A percentile compares a stretch with the other conserved stretches of the same genome.
These are phyloP conservation scores for Patella pellucida DNA, from an alignment of 2,888 invertebrate species.

Conservation along the genomic window DNA sequence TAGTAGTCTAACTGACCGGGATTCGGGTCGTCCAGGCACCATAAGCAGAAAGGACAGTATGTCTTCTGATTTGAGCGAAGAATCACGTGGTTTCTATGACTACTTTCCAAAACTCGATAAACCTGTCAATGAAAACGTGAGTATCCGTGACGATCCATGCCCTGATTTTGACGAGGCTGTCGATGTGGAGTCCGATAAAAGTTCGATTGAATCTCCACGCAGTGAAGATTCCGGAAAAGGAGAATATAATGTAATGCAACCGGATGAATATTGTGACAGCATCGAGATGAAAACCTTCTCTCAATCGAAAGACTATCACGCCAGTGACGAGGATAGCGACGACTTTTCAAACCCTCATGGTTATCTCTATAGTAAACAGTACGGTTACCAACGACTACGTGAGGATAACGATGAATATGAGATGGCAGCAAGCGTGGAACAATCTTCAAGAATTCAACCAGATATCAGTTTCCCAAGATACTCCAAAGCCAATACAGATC, in stretches of 20 bases:
- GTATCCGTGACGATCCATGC: constrained; percentile 29
- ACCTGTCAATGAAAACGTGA: constrained; percentile 28
- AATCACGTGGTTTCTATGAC: constrained; percentile 44
- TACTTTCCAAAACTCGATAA: constrained; percentile 40
- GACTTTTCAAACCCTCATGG: constrained; percentile 16
- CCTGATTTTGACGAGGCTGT: constrained; percentile 54
- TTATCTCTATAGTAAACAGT: constrained; percentile 14
- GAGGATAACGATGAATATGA: constrained; percentile 13
- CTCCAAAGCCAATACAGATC: too few relatives aligned
- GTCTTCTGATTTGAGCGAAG: constrained; percentile 45
- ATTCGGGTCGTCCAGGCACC: constrained; percentile 50
- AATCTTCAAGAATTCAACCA: constrained; percentile 2
- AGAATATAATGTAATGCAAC: constrained; percentile 27
- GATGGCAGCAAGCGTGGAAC: background rate
- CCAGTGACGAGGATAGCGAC: background rate
- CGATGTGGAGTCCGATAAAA: constrained; percentile 51
- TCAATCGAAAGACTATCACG: constrained; percentile 14
- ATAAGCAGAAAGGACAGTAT: constrained; percentile 41
- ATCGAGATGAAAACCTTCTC: constrained; percentile 44
- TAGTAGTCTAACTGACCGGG: constrained; percentile 23
- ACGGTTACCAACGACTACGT: background rate
- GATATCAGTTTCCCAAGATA: too few relatives aligned
- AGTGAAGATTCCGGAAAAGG: constrained; percentile 46
- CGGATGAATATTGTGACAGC: constrained; percentile 30
- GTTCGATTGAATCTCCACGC: constrained; percentile 54